Conservation (phyloP, 2,113 vertebrate genomes). For the Sminthopsis crassicaudata region DNA sequence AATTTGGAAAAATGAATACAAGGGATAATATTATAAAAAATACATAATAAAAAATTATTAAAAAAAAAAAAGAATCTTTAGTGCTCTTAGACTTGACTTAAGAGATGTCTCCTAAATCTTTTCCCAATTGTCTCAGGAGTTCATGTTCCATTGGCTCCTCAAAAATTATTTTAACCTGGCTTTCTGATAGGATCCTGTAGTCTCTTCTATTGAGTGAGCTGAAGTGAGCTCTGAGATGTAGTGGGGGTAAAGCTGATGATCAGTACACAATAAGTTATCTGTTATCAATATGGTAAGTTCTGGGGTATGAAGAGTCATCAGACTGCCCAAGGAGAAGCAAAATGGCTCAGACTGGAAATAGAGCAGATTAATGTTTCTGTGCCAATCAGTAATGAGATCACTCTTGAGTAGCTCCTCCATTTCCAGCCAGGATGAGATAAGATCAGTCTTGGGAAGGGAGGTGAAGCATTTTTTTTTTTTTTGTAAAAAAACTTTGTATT, state of each 20-base stretch:
- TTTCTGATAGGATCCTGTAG: not conserved
- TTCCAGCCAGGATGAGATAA: not conserved
- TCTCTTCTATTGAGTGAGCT: not conserved
- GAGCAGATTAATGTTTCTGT: not conserved
- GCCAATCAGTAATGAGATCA: not conserved
- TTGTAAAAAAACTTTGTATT: not conserved
- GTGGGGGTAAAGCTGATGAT: not conserved
- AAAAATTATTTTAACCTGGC: not conserved
- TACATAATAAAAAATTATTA: no score
- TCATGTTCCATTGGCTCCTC: not conserved
- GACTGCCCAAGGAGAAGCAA: not conserved
- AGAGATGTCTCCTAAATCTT: not conserved
- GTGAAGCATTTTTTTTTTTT: no score
- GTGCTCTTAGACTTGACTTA: not conserved
- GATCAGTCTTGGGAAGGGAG: not conserved
- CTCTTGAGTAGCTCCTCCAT: not conserved
- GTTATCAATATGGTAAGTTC: not conserved
- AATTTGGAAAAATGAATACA: no score
- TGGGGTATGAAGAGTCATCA: not conserved
- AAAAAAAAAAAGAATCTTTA: no score
- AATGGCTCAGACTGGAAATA: not conserved
- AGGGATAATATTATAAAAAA: no score
- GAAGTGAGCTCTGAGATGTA: not conserved
- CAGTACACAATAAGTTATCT: not conserved
- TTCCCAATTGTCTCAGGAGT: not conserved